These are phyloP conservation scores for Lampris incognitus DNA, from an alignment of 2,113 vertebrate species.

Conservation along the genomic window DNA sequence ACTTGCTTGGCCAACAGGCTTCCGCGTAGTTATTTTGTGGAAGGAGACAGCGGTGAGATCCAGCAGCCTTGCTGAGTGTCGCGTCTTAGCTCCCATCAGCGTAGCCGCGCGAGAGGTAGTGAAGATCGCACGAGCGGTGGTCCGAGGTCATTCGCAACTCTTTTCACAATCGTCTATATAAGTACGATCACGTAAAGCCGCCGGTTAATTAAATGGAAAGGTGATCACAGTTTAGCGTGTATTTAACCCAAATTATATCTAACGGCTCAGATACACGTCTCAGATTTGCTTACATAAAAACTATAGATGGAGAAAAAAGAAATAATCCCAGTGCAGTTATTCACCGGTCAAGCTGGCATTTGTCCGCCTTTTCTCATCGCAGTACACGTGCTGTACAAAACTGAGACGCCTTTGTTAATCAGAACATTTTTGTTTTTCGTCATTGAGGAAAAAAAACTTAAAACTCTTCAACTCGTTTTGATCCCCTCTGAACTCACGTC, in stretches of 20 bases:
- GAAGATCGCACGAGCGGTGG: constrained; percentile 13
- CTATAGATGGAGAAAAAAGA: too few relatives aligned
- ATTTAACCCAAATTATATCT: too few relatives aligned
- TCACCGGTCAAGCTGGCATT: too few relatives aligned
- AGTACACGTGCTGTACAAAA: too few relatives aligned
- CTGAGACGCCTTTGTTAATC: not conserved
- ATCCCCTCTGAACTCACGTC: constrained; percentile 73
- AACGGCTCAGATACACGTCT: too few relatives aligned
- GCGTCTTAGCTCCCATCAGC: constrained; percentile 59
- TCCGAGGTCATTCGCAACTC: constrained; percentile 26
- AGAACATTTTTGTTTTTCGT: constrained; percentile 58
- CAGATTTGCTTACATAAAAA: too few relatives aligned
- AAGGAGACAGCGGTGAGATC: constrained; percentile 36
- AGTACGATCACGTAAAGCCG: constrained; percentile 14
- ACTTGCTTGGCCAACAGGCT: constrained; percentile 60
- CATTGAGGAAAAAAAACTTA: constrained; percentile 60
- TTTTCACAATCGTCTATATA: constrained; percentile 34
- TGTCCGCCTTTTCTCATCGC: too few relatives aligned
- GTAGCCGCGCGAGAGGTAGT: constrained; percentile 13
- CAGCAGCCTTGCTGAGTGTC: constrained; percentile 32
- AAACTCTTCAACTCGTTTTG: constrained; percentile 58
- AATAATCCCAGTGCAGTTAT: too few relatives aligned
- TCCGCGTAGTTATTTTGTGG: constrained; percentile 67
- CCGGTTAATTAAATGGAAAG: constrained; percentile 3
- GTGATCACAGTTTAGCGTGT: too few relatives aligned